Conservation (phyloP, 2,888 invertebrate species). For the Diloba caeruleocephala region DNA sequence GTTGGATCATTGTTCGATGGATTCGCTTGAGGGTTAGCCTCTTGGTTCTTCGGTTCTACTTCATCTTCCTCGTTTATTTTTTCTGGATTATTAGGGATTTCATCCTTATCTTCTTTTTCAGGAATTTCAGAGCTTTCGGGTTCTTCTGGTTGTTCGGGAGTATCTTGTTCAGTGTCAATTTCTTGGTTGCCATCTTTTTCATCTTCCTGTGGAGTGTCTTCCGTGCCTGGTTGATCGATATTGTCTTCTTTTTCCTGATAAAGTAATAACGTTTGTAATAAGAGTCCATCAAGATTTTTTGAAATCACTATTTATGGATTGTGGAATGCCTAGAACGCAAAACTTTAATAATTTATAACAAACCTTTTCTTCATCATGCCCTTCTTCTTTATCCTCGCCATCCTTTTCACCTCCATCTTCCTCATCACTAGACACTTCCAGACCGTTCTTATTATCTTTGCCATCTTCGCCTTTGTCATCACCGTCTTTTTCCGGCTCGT, state of each 20-base stretch:
- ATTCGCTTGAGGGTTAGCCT: slow-evolving; percentile 86
- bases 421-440: slow-evolving; percentile 85
- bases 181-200: slow-evolving; percentile 53
- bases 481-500: slow-evolving; percentile 70
- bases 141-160: slow-evolving; percentile 65
- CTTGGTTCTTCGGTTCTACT: slow-evolving; percentile 79
- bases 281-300: too few species aligned
- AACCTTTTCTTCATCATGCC: slow-evolving; percentile 59
- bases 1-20: slow-evolving; percentile 84
- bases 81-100: slow-evolving; percentile 80
- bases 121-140: slow-evolving; percentile 65
- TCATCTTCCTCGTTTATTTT: slow-evolving; percentile 80
- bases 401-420: slow-evolving; percentile 73
- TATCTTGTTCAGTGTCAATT: slow-evolving; percentile 41
- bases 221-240: slow-evolving; percentile 35
- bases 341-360: background rate
- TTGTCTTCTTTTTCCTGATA: slow-evolving; percentile 61
- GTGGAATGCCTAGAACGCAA: too few species aligned
- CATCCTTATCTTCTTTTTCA: slow-evolving; percentile 69
- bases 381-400: slow-evolving; percentile 54
- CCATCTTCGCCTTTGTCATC: slow-evolving; percentile 72
- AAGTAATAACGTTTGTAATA: background rate
- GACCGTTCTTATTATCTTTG: slow-evolving; percentile 77
- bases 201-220: slow-evolving; percentile 49
- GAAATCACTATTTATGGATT: too few species aligned